These are phyloP conservation scores for Heterotis niloticus DNA, from an alignment of 2,113 vertebrate species.

Conservation along the genomic window DNA sequence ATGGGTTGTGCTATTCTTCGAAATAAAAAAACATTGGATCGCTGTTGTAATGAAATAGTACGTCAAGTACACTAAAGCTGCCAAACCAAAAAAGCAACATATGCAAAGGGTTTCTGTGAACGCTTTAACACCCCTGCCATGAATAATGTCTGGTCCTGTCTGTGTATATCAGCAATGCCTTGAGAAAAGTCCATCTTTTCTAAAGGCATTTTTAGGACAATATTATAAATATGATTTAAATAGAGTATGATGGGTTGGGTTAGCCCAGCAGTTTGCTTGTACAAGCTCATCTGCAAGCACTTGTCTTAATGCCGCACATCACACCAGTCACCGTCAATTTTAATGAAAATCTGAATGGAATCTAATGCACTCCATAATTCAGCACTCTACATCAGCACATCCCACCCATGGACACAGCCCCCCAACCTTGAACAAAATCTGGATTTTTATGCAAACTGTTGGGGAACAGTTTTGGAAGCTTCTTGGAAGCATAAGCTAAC, in stretches of 20 bases:
- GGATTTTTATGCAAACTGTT: no score
- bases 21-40: no score
- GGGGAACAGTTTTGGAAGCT: no score
- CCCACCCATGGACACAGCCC: no score
- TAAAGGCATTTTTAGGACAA: not conserved
- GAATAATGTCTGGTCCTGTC: not conserved
- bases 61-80: no score
- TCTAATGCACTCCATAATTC: not conserved
- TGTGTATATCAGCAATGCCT: not conserved
- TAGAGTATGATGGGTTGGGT: slow-evolving; percentile 15
- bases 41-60: no score
- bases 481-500: no score
- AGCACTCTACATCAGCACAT: no score
- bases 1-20: no score
- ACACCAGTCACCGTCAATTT: not conserved
- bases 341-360: not conserved
- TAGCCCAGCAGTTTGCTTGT: slow-evolving; percentile 21
- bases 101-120: no score
- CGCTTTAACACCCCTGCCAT: not conserved
- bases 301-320: slow-evolving; percentile 11
- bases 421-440: no score
- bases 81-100: no score
- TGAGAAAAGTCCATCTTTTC: not conserved
- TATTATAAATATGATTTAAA: not conserved
- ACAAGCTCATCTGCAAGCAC: slow-evolving; percentile 14